These are phyloP conservation scores for Sinopyrophorus schimmeli DNA, from an alignment of 2,888 invertebrate genomes.

Conservation along the genomic window DNA sequence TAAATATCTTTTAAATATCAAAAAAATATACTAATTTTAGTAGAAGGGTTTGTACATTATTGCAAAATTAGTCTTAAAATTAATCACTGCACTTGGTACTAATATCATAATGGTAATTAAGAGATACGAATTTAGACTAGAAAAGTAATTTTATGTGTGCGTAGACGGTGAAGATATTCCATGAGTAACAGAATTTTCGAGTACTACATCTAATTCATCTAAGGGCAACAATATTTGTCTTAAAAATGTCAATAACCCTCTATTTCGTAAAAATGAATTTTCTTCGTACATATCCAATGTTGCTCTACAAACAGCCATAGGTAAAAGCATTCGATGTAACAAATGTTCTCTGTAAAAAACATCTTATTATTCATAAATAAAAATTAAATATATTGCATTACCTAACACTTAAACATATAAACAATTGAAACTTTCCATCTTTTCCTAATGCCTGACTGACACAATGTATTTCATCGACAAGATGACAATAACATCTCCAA, in stretches of 20 bases:
- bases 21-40: conserved; percentile 9
- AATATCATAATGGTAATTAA: conserved; percentile 27
- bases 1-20: conserved; percentile 22
- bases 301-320: conserved; percentile 86
- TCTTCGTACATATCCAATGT: conserved; percentile 96
- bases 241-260: conserved; percentile 83
- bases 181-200: conserved; percentile 83
- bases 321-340: conserved; percentile 87
- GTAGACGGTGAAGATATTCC: conserved; percentile 58
- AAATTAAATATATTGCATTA: conserved; percentile 55
- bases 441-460: conserved; percentile 89
- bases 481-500: conserved; percentile 85
- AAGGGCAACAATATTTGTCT: conserved; percentile 88
- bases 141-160: conserved; percentile 20
- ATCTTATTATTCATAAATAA: conserved; percentile 3
- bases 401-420: conserved; percentile 93
- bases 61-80: conserved; percentile 21
- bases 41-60: conserved; percentile 25
- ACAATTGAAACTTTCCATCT: conserved; percentile 97
- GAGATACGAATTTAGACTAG: conserved; percentile 19
- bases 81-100: conserved; percentile 24
- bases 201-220: conserved; percentile 84
- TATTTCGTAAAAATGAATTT: conserved; percentile 88
- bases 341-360: conserved; percentile 72
- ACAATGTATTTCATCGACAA: conserved; percentile 85